Base-by-base conservation (phyloP, 2,888 invertebrate species). In the Esperia sulphurella region DNA sequence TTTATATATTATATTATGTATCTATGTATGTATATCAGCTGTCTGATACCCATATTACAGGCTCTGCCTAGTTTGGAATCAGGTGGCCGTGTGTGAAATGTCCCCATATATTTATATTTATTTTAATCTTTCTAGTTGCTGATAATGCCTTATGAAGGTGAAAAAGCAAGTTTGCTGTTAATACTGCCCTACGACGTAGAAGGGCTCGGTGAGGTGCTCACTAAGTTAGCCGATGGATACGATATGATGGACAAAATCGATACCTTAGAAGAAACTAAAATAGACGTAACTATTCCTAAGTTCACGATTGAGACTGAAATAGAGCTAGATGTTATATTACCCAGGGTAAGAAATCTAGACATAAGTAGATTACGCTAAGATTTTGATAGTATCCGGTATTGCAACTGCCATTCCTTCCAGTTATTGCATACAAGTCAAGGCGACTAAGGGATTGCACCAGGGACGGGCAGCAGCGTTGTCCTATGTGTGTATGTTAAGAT, bases 281-380 rank as follows among this genome's bases (percentile, higher is more conserved):
- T 96, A 1, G 82, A 91, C 33, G 91, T 96, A 0, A 90, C 90
- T 14, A 73, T 97, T 42, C 97, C 97, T 1, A 95, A 93, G 75
- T 96, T 97, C 75, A 95, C 93, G 75, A 92, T 96, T 43, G 95
- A 96, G 77, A 92, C 92, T 9, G 91, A 92, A 51, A 91, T 95
- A 12, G 86, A 94, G 53, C 82, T 96, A 38, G 88, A 88, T 10
- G 79, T 86, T 0, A 65, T 92, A 10, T 77, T 96, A 42, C 72
- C 83, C 13, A 90, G 93, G 88, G 96, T 96, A 82, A 14, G 41
- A 6, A 10, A 8, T 10, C 33, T 33, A 10, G 1, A 2, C 2
- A 8, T 10, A 33, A 33, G 8, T 21, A 21, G 21, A 21, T 21
- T 21, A 21, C 21, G 2, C 21, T 21, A 21, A 21, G 21, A 2